These are phyloP conservation scores for Spicauda simplicius DNA, from an alignment of 2,888 invertebrate genomes.

Conservation along the genomic window DNA sequence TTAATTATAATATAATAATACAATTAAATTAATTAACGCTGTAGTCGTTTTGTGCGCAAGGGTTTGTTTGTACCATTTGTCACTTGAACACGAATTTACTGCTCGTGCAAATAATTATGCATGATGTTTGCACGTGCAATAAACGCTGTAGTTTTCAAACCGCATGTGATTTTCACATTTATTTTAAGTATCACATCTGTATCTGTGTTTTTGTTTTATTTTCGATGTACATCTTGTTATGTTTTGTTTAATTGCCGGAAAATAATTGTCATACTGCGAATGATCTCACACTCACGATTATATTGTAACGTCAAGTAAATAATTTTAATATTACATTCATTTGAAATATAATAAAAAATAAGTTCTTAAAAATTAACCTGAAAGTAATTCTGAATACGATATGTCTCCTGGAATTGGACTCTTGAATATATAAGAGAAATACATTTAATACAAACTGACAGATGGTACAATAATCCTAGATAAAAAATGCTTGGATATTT, in stretches of 20 bases:
- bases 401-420: no score
- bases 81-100: background rate
- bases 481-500: constrained; percentile 26
- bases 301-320: no score
- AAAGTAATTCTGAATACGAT: no score
- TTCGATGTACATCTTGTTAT: background rate
- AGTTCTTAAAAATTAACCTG: no score
- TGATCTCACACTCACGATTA: background rate
- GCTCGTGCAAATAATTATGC: background rate
- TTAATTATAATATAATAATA: constrained; percentile 12
- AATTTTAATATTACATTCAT: no score
- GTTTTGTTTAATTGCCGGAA: background rate
- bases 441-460: background rate
- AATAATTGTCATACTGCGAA: background rate
- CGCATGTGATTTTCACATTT: constrained; percentile 8
- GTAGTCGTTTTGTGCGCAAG: constrained; percentile 13
- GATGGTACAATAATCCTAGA: constrained; percentile 15
- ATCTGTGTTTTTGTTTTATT: background rate
- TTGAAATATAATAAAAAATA: no score
- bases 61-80: constrained; percentile 29
- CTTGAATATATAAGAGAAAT: no score
- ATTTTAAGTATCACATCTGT: no score
- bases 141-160: constrained; percentile 2
- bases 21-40: constrained; percentile 24
- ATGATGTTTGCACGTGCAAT: constrained; percentile 13